These are phyloP conservation scores for Melitaea cinxia DNA, from an alignment of 1,140 invertebrate genomes.

Conservation along the genomic window DNA sequence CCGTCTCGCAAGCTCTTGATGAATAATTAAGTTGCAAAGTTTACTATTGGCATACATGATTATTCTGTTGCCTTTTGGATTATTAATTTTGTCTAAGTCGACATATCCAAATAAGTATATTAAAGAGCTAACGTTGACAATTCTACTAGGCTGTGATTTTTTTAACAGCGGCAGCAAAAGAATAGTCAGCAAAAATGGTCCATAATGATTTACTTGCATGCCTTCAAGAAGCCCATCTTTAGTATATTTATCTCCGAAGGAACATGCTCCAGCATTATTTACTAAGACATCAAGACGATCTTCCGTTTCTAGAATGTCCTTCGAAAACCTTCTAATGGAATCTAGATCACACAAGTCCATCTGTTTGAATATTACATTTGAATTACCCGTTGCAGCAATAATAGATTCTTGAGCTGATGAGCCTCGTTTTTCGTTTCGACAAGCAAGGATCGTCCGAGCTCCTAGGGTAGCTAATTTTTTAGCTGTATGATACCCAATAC, in stretches of 20 bases:
- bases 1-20: conserved; percentile 12
- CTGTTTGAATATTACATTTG: conserved; percentile 78
- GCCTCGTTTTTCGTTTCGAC: conserved; percentile 85
- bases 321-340: conserved; percentile 86
- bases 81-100: conserved; percentile 81
- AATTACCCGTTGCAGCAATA: conserved; percentile 69
- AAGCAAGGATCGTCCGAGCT: conserved; percentile 91
- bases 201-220: conserved; percentile 93
- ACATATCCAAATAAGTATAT: conserved; percentile 87
- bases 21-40: conserved; percentile 84
- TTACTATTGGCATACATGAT: conserved; percentile 89
- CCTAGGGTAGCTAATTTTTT: conserved; percentile 73
- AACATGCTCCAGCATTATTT: conserved; percentile 87
- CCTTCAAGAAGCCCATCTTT: conserved; percentile 91
- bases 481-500: conserved; percentile 42
- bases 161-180: conserved; percentile 86
- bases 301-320: conserved; percentile 86
- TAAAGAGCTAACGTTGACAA: conserved; percentile 92
- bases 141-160: conserved; percentile 87
- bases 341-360: conserved; percentile 86
- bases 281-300: conserved; percentile 85
- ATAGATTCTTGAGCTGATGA: conserved; percentile 69
- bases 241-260: conserved; percentile 79
- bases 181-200: conserved; percentile 90
- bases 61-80: conserved; percentile 42